A percentile compares a stretch with the other conserved stretches of the same genome.
Evolutionary conservation across 2,888 invertebrate species (phyloP).

Genomic region (Lapara coniferarum): DNA sequence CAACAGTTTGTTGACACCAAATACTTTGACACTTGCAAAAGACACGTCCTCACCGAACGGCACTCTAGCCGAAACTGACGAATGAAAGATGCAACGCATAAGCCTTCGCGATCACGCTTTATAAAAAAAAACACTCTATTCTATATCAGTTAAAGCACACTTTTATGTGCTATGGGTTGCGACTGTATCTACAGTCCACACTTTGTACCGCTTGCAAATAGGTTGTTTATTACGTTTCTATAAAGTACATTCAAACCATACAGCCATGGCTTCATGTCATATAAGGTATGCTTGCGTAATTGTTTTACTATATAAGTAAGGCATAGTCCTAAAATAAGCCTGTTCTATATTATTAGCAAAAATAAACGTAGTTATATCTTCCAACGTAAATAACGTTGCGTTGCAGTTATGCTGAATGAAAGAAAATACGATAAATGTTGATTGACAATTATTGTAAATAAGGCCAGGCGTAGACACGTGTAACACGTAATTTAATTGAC

Average conservation of each 20-base stretch:
- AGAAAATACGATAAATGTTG: not conserved
- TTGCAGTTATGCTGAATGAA: not conserved
- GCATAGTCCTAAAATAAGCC: not conserved
- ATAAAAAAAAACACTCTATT: conserved; percentile 20
- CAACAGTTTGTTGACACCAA: conserved; percentile 58
- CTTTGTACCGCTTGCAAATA: conserved; percentile 10
- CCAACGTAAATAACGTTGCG: not conserved
- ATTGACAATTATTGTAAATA: not conserved
- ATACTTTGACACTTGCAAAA: conserved; percentile 39
- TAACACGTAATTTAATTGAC: not conserved
- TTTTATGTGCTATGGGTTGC: not conserved
- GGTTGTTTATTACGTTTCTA: conserved; percentile 4
- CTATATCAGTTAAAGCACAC: not conserved
- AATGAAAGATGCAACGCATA: conserved; percentile 37
- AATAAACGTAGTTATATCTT: not conserved
- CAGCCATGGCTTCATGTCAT: not conserved
- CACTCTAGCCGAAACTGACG: conserved; percentile 62
- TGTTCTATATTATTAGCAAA: not conserved
- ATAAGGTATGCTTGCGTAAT: not conserved
- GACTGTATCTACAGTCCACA: not conserved
- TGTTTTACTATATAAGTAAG: not conserved
- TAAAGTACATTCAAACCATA: not conserved
- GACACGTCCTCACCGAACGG: conserved; percentile 50
- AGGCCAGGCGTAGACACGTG: not conserved
- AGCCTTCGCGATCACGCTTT: conserved; percentile 20